Conservation (phyloP, 2,797 vertebrate genomes). For the Muscicapa comitata region DNA sequence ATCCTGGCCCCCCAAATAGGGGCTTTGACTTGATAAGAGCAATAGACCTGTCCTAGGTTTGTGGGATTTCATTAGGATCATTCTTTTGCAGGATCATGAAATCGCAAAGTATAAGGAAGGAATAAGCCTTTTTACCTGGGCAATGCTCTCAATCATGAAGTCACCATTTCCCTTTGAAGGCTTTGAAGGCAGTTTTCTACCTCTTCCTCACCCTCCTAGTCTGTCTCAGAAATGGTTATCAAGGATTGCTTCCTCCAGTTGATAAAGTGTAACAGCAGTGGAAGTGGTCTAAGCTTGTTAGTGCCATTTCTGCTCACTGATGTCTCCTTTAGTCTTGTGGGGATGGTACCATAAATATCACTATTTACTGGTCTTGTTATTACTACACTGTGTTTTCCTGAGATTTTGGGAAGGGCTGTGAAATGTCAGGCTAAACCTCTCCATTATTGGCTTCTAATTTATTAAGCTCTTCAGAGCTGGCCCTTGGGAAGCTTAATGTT, state of each 20-base stretch:
- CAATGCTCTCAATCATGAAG: background rate
- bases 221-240: background rate
- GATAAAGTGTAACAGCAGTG: background rate
- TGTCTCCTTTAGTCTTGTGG: background rate
- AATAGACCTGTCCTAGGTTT: background rate
- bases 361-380: background rate
- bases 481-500: background rate
- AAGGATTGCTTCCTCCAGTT: background rate
- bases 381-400: background rate
- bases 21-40: background rate
- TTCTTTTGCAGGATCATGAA: background rate
- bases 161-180: background rate
- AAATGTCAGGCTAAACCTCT: background rate
- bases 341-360: background rate
- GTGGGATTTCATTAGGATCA: background rate
- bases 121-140: background rate
- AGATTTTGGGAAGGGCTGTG: background rate
- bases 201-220: background rate
- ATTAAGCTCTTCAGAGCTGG: background rate
- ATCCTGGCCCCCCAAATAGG: background rate
- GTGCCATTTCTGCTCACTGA: background rate
- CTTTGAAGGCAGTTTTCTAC: background rate
- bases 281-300: background rate
- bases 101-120: background rate
- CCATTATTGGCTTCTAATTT: background rate